Conservation (phyloP, 1,140 invertebrate species). For the Anthonomus grandis region DNA sequence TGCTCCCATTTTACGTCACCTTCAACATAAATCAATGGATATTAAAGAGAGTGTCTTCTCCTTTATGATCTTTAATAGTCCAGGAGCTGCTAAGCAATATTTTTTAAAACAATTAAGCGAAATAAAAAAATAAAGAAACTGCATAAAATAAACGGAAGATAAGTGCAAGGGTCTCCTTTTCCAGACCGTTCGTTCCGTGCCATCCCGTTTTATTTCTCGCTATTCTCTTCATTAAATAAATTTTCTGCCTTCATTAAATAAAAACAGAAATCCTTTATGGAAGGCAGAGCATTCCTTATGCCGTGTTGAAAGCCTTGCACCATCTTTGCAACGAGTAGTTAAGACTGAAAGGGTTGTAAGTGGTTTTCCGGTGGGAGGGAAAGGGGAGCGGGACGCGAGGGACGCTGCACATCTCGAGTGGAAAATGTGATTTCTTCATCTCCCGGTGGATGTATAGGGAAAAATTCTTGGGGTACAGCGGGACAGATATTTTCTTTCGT, state of each 20-base stretch:
- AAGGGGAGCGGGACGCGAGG: slow-evolving; percentile 15
- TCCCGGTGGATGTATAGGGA: slow-evolving; percentile 37
- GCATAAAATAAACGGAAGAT: no score
- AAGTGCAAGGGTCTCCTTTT: no score
- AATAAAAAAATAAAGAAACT: no score
- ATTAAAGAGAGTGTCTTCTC: neutral
- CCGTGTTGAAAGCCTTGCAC: slow-evolving; percentile 14
- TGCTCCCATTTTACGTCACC: slow-evolving; percentile 10
- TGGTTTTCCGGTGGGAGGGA: slow-evolving; percentile 37
- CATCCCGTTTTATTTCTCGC: slow-evolving; percentile 4
- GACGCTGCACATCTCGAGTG: slow-evolving; percentile 37
- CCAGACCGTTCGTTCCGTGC: no score
- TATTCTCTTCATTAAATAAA: slow-evolving; percentile 15
- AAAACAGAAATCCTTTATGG: slow-evolving; percentile 2
- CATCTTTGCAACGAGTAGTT: slow-evolving; percentile 43
- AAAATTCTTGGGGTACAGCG: slow-evolving; percentile 22
- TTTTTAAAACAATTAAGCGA: no score
- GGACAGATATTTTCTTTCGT: slow-evolving; percentile 25
- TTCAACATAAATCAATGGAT: slow-evolving; percentile 7
- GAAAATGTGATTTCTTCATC: slow-evolving; percentile 50
- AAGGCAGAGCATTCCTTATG: slow-evolving; percentile 17
- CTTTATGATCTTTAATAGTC: neutral
- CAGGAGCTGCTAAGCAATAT: no score
- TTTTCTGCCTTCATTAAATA: slow-evolving; percentile 14
- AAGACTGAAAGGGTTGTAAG: slow-evolving; percentile 48